Evolutionary conservation across 2,797 vertebrate genomes (phyloP).

Genomic region (Brachyrhaphis roseni): DNA sequence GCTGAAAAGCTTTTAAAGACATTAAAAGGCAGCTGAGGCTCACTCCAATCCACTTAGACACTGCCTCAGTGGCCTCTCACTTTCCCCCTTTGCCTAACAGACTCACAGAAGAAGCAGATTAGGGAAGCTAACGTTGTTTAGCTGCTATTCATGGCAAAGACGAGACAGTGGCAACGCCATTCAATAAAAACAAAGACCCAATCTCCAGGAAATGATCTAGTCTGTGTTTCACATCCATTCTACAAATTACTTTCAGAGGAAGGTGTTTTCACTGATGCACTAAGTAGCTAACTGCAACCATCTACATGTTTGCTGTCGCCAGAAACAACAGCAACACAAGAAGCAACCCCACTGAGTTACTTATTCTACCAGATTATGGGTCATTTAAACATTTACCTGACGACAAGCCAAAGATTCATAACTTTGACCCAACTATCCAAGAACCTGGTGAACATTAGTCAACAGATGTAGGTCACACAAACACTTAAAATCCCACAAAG

Average conservation of each 20-base stretch:
- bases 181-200: conserved; percentile 40
- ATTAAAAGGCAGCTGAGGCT: conserved; percentile 68
- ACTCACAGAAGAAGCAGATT: conserved; percentile 57
- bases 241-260: conserved; percentile 5
- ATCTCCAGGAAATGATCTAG: conserved; percentile 9
- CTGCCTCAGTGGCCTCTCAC: conserved; percentile 47
- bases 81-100: conserved; percentile 51
- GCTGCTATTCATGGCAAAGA: conserved; percentile 36
- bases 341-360: conserved; percentile 3
- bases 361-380: conserved; percentile 3
- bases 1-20: conserved; percentile 78
- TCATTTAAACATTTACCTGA: conserved; percentile 5
- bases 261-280: background rate
- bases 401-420: background rate
- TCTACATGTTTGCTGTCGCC: background rate
- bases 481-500: background rate
- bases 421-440: background rate
- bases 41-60: conserved; percentile 71
- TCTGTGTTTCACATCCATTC: background rate
- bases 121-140: conserved; percentile 58
- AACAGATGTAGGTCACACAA: background rate
- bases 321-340: background rate
- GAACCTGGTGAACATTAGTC: background rate
- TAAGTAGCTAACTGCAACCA: background rate
- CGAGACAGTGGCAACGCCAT: conserved; percentile 10